Evolutionary conservation across 1,140 invertebrate genomes (phyloP).

Genomic region (Gonioctena quinquepunctata): DNA sequence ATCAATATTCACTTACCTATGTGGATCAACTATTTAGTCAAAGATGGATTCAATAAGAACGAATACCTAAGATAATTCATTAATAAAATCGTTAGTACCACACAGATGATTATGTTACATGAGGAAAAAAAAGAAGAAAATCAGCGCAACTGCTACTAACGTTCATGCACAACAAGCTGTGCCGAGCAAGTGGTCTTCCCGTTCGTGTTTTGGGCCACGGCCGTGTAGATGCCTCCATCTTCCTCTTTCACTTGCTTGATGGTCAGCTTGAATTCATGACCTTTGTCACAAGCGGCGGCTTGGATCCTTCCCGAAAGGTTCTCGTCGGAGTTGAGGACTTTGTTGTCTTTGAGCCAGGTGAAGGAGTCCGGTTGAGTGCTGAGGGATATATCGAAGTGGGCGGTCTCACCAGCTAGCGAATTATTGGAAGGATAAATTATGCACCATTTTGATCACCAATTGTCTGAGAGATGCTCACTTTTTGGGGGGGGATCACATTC

Average conservation of each 20-base stretch:
- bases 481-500: no score
- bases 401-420: constrained; percentile 81
- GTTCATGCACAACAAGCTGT: constrained; percentile 80
- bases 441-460: no score
- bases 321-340: constrained; percentile 69
- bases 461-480: no score
- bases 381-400: constrained; percentile 81
- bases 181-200: constrained; percentile 82
- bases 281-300: constrained; percentile 61
- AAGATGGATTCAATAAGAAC: no score
- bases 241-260: constrained; percentile 79
- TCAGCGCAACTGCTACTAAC: constrained; percentile 61
- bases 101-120: not conserved
- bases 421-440: no score
- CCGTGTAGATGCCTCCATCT: constrained; percentile 91
- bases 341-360: constrained; percentile 90
- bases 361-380: constrained; percentile 64
- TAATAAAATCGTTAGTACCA: not conserved
- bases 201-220: constrained; percentile 80
- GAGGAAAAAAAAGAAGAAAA: constrained; percentile 2
- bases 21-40: no score
- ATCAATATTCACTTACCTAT: no score
- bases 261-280: constrained; percentile 68
- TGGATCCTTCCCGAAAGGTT: constrained; percentile 75
- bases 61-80: not conserved